Evolutionary conservation across 2,888 invertebrate species (phyloP), one percentile per base, ranked within the genome.

Genomic region (Drosophila hamatofila): DNA sequence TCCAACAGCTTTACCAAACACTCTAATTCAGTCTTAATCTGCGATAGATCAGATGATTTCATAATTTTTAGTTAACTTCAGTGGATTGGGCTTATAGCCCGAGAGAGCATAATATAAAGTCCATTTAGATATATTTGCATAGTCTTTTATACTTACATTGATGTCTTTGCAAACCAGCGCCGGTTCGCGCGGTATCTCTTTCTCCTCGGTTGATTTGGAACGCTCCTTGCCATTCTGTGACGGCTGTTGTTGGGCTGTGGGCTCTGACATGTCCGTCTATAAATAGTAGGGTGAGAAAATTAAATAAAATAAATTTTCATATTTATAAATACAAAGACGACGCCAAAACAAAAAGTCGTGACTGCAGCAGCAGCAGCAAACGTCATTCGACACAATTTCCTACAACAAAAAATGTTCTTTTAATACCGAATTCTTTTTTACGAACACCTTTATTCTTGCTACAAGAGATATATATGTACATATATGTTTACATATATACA

Each of bases 141-240:
- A 11, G 3, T 14, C 33, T 23, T 27, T 16, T 18, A 7, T 27
- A 9, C 94, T 95, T 91, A 96, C 96, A 91, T 97, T 96, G 78
- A 96, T 93, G 90, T 96, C 96, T 82, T 94, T 95, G 93, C 95
- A 97, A 42, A 97, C 95, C 86, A 97, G 95, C 46, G 97, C 97
- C 56, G 97, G 97, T 91, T 97, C 96, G 60, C 96, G 94, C 69
- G 94, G 94, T 84, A 95, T 95, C 92, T 95, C 96, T 86, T 95
- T 94, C 91, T 95, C 95, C 91, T 97, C 97, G 39, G 91, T 89
- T 16, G 91, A 92, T 73, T 82, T 90, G 82, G 91, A 91, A 70
- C 91, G 91, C 75, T 91, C 91, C 80, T 86, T 90, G 72, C 91
- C 90, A 72, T 91, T 91, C 70, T 90, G 85, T 52, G 83, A 77